A percentile compares a stretch with the other conserved stretches of the same genome.
Conservation (phyloP, 2,113 vertebrate species). For the Macroglossus sobrinus region DNA sequence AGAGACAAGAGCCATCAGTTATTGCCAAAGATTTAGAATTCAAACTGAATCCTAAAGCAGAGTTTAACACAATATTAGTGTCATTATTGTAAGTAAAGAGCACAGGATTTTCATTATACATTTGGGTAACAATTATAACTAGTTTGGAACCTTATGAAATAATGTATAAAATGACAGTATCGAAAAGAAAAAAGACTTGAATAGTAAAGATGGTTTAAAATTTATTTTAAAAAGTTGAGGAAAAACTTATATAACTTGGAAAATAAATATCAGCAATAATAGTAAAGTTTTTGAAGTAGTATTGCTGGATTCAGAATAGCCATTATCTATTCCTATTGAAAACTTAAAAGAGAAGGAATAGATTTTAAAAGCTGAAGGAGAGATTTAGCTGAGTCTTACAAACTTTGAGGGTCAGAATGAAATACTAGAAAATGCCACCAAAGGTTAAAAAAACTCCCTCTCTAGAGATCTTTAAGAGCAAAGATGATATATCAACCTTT, state of each 20-base stretch:
- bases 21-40: not conserved
- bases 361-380: not conserved
- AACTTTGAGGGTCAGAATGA: not conserved
- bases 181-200: not conserved
- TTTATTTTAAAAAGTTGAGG: not conserved
- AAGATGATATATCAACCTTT: not conserved
- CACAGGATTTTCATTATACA: not conserved
- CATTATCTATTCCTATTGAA: not conserved
- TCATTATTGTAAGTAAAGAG: not conserved
- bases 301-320: not conserved
- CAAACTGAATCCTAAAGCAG: not conserved
- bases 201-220: not conserved
- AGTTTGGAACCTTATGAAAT: not conserved
- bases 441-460: not conserved
- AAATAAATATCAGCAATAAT: not conserved
- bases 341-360: not conserved
- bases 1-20: not conserved
- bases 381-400: not conserved
- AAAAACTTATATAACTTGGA: not conserved
- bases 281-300: not conserved
- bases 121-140: not conserved
- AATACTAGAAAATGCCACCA: not conserved
- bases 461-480: not conserved
- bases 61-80: not conserved
- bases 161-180: not conserved